phyloP scores from a whole-genome alignment of 2,888 invertebrate species.

The Nemapogon koenigi region DNA sequence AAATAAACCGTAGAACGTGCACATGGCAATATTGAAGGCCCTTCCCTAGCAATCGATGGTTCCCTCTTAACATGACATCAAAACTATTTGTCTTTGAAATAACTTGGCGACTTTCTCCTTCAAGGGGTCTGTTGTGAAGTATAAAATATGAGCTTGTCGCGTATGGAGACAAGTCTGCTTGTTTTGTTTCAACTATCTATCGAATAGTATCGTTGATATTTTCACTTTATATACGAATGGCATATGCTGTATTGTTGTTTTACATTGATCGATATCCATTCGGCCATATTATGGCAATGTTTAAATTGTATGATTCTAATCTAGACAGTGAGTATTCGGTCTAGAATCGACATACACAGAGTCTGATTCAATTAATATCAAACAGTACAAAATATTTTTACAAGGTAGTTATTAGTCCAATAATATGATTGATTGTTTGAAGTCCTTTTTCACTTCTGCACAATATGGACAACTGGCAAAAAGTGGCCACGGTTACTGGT shows the following conservation, averaged over 20 bases:
- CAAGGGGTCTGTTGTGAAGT: slow-evolving; percentile 21
- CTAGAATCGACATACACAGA: too few relatives aligned
- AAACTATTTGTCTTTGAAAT: slow-evolving; percentile 57
- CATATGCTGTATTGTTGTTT: background rate
- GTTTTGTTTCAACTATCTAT: slow-evolving; percentile 24
- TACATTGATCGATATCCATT: background rate
- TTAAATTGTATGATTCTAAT: background rate
- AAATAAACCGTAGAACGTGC: slow-evolving; percentile 35
- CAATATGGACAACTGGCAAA: too few relatives aligned
- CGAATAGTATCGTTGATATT: background rate
- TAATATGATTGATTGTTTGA: too few relatives aligned
- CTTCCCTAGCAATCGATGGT: slow-evolving; percentile 42
- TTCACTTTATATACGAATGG: background rate
- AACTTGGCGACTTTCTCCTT: slow-evolving; percentile 46
- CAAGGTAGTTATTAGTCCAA: too few relatives aligned
- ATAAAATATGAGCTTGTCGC: slow-evolving; percentile 41
- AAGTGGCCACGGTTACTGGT: too few relatives aligned
- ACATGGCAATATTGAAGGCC: slow-evolving; percentile 24
- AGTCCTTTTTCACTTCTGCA: too few relatives aligned
- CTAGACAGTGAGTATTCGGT: too few relatives aligned
- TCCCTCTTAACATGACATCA: slow-evolving; percentile 38
- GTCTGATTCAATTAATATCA: too few relatives aligned
- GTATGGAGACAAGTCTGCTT: slow-evolving; percentile 28
- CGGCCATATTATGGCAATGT: background rate
- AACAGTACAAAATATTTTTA: too few relatives aligned